Evolutionary conservation across 2,888 invertebrate species (phyloP), one percentile per base, ranked within the genome.

Genomic region (Corythucha ciliata): DNA sequence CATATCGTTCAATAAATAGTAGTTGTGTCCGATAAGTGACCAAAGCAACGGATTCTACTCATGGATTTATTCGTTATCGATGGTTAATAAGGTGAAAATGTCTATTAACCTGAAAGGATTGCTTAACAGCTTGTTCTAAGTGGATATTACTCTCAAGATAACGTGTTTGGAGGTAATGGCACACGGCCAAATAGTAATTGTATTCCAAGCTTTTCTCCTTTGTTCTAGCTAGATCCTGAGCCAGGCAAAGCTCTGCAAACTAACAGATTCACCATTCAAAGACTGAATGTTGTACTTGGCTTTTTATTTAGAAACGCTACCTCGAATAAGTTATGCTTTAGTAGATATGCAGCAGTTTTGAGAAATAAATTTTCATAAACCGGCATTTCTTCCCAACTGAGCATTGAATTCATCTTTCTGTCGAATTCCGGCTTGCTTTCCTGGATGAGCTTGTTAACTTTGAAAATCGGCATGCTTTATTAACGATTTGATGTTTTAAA

Each of bases 211-310:
- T 48, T 2, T 46, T 41, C 8, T 52, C 12, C 2, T 48, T 44
- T 18, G 44, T 48, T 16, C 44, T 39, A 21, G 52, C 53, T 8
- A 57, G 45, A 25, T 58, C 55, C 18, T 55, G 50, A 16, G 53
- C 52, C 29, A 59, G 45, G 26, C 56, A 58, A 18, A 56, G 47
- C 34, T 59, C 58, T 20, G 59, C 58, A 44, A 58, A 52, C 59
- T 59, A 37, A 22, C 46, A 50, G 18, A 29, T 10, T n/a, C n/a
- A n/a, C n/a, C n/a, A n/a, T n/a, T n/a, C n/a, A 14, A 29, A 29
- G 2, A 29, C 2, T n/a, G 32, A n/a, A 29, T 2, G 2, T n/a
- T n/a, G n/a, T 14, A 37, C 10, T 12, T 10, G 16, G 12, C 12
- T 29, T 29, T 29, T 8, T 8, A 10, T n/a, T n/a, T n/a, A n/a